phyloP scores from a whole-genome alignment of 2,113 vertebrate genomes.

The Xenus cinereus region DNA sequence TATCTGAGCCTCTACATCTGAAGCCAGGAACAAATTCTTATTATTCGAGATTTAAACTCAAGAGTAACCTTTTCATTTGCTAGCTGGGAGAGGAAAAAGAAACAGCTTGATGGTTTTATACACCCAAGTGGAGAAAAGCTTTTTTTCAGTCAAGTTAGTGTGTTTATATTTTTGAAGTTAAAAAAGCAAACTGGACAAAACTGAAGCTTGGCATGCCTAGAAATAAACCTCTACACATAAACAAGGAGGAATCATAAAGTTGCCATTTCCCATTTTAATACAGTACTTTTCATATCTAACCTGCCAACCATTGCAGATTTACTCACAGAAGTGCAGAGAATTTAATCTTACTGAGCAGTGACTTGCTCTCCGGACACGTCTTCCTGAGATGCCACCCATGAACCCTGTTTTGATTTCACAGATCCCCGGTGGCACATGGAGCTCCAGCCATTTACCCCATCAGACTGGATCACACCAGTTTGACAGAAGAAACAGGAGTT shows the following conservation, averaged over 20 bases:
- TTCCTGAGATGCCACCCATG: not conserved
- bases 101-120: not conserved
- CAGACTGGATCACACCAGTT: not conserved
- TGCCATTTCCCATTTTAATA: not conserved
- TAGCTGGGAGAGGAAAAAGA: not conserved
- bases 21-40: not conserved
- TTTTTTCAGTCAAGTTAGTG: not conserved
- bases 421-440: not conserved
- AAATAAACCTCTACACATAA: not conserved
- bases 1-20: not conserved
- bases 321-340: not conserved
- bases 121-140: not conserved
- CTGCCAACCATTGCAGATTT: not conserved
- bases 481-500: not conserved
- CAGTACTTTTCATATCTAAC: not conserved
- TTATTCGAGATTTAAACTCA: not conserved
- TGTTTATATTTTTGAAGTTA: not conserved
- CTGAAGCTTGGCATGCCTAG: not conserved
- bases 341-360: not conserved
- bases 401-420: not conserved
- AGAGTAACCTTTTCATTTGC: not conserved
- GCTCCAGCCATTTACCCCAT: not conserved
- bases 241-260: rapidly evolving
- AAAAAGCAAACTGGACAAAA: not conserved
- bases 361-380: not conserved